Percentiles rank a stretch among this genome's conserved stretches.
Conservation (phyloP, 2,113 vertebrate species). For the Cyprinus carpio region DNA sequence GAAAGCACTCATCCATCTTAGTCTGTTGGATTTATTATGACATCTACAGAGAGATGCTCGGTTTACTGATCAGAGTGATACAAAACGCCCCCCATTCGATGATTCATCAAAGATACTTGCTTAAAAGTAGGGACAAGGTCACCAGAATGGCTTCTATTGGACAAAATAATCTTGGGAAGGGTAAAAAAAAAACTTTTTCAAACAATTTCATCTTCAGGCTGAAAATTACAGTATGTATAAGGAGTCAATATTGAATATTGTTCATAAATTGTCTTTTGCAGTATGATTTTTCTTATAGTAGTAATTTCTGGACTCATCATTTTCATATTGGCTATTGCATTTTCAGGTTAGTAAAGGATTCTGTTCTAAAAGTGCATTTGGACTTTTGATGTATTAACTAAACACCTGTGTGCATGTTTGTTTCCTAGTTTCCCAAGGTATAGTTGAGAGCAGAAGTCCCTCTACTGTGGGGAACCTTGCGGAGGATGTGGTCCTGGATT, state of each 20-base stretch:
- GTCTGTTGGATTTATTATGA: background rate
- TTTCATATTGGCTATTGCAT: conserved; percentile 58
- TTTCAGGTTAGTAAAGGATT: conserved; percentile 55
- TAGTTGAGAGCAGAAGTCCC: conserved; percentile 38
- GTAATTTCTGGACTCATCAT: conserved; percentile 56
- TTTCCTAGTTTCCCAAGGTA: conserved; percentile 34
- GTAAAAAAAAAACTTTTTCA: conserved; percentile 3
- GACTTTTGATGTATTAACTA: background rate
- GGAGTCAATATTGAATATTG: background rate
- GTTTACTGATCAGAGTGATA: background rate
- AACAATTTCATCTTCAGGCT: background rate
- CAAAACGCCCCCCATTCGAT: no score
- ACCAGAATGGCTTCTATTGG: conserved; percentile 57
- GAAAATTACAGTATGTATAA: background rate
- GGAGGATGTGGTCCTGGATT: conserved; percentile 52
- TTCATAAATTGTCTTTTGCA: conserved; percentile 21
- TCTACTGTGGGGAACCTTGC: conserved; percentile 58
- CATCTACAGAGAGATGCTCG: conserved; percentile 26
- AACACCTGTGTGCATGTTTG: background rate
- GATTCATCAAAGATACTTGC: background rate
- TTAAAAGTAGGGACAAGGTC: background rate
- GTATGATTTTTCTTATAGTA: conserved; percentile 64
- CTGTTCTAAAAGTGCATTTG: background rate
- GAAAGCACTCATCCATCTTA: background rate
- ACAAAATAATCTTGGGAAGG: conserved; percentile 60